Evolutionary conservation across 2,888 invertebrate genomes (phyloP).

Genomic region (Rosalia funebris): DNA sequence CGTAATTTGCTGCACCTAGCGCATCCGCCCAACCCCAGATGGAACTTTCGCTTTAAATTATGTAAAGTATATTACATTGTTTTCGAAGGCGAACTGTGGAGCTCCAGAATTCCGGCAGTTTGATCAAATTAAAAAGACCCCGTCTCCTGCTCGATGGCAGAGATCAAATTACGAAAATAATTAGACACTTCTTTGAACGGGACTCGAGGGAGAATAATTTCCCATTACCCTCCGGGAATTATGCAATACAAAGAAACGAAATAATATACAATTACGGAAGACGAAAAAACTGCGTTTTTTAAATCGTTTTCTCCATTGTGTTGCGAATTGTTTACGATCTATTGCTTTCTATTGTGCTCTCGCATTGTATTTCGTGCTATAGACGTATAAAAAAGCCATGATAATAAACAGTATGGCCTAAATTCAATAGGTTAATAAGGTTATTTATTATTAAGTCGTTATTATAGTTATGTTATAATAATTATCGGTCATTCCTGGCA

Average conservation of each 20-base stretch:
- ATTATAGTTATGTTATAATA: too few relatives aligned
- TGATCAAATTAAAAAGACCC: conserved; percentile 9
- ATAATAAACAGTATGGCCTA: conserved; percentile 13
- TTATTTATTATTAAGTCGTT: too few relatives aligned
- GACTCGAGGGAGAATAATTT: not conserved
- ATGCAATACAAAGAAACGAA: conserved; percentile 16
- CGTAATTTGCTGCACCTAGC: too few relatives aligned
- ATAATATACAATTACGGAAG: conserved; percentile 8
- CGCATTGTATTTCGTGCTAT: conserved; percentile 19
- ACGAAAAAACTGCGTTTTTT: conserved; percentile 5
- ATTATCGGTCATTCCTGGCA: too few relatives aligned
- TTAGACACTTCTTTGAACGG: conserved; percentile 18
- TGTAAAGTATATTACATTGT: conserved; percentile 4
- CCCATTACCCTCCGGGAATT: not conserved
- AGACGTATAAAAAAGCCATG: not conserved
- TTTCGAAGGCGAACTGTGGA: not conserved
- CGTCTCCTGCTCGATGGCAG: conserved; percentile 5
- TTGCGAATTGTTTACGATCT: conserved; percentile 25
- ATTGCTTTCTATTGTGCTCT: conserved; percentile 28
- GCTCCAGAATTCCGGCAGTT: conserved; percentile 2
- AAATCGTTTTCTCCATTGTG: conserved; percentile 29
- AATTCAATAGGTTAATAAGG: too few relatives aligned
- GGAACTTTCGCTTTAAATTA: not conserved
- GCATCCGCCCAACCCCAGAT: too few relatives aligned
- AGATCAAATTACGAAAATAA: conserved; percentile 20